These are phyloP conservation scores for Pseudorhiza aurosa DNA, from an alignment of 30 jellyfish, hydroid and myxozoan genomes.

Conservation along the genomic window DNA sequence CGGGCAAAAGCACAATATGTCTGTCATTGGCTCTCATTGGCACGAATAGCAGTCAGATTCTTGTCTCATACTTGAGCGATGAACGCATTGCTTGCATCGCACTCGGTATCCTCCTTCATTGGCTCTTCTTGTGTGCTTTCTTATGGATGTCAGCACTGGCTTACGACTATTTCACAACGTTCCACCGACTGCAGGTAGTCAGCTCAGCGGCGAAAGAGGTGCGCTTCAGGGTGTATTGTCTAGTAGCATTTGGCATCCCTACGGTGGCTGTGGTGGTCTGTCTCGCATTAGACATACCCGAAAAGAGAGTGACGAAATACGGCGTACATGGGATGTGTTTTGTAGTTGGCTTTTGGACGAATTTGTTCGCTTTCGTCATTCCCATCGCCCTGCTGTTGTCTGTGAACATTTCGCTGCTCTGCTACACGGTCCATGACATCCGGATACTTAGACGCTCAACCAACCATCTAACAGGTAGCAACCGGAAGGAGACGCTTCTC, in stretches of 20 bases:
- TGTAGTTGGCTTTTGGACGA: slow-evolving; percentile 54
- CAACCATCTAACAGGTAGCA: slow-evolving; percentile 1
- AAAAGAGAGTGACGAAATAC: slow-evolving; percentile 17
- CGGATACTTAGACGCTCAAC: not conserved
- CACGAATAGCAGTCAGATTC: slow-evolving; percentile 15
- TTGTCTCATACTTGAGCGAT: not conserved
- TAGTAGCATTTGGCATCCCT: slow-evolving; percentile 17
- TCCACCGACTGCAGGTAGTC: slow-evolving; percentile 1
- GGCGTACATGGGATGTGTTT: slow-evolving; percentile 46
- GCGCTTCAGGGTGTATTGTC: slow-evolving; percentile 31
- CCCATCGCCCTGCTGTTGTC: slow-evolving; percentile 37
- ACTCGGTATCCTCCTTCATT: slow-evolving; percentile 35
- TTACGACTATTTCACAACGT: slow-evolving; percentile 42
- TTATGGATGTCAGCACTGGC: slow-evolving; percentile 54
- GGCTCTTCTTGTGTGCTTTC: slow-evolving; percentile 24
- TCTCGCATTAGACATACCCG: slow-evolving; percentile 35
- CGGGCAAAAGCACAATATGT: slow-evolving; percentile 46
- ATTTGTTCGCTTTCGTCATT: slow-evolving; percentile 41
- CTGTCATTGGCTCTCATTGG: slow-evolving; percentile 24
- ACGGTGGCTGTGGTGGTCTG: slow-evolving; percentile 26
- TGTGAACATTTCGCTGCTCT: slow-evolving; percentile 19
- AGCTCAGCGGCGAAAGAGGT: not conserved
- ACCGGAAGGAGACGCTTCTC: slow-evolving; percentile 17
- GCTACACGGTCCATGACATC: slow-evolving; percentile 31
- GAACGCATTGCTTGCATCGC: slow-evolving; percentile 8